These are phyloP conservation scores for Eueremaeus valkanovi DNA, from an alignment of 2,888 invertebrate species.

Conservation along the genomic window DNA sequence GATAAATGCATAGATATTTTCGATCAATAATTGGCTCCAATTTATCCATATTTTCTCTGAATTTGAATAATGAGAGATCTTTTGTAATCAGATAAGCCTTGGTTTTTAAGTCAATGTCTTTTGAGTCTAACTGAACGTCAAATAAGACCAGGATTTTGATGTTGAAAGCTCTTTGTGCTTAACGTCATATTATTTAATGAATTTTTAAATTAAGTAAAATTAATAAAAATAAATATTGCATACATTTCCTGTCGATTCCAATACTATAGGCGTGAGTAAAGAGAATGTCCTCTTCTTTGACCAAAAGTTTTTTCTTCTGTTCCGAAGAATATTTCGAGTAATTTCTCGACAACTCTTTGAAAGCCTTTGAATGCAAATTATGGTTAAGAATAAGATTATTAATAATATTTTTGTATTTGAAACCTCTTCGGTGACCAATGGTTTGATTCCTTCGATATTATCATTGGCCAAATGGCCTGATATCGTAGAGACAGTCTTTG, in stretches of 20 bases:
- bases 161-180: background rate
- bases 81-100: too few species aligned
- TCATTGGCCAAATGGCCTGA: slow-evolving; percentile 38
- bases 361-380: background rate
- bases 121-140: background rate
- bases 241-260: background rate
- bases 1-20: background rate
- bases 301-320: background rate
- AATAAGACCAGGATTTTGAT: background rate
- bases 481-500: background rate
- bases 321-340: background rate
- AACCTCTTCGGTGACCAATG: slow-evolving; percentile 1
- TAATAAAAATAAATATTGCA: too few species aligned
- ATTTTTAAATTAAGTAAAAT: background rate
- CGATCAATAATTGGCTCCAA: background rate
- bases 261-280: background rate
- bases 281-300: background rate
- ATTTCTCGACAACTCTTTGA: background rate
- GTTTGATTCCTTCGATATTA: slow-evolving; percentile 29
- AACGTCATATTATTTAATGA: background rate
- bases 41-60: background rate
- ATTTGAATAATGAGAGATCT: background rate
- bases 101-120: background rate
- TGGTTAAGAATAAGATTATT: background rate
- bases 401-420: background rate